Base-by-base conservation (phyloP, 2,888 invertebrate genomes). In the Tetanocera ferruginea region DNA sequence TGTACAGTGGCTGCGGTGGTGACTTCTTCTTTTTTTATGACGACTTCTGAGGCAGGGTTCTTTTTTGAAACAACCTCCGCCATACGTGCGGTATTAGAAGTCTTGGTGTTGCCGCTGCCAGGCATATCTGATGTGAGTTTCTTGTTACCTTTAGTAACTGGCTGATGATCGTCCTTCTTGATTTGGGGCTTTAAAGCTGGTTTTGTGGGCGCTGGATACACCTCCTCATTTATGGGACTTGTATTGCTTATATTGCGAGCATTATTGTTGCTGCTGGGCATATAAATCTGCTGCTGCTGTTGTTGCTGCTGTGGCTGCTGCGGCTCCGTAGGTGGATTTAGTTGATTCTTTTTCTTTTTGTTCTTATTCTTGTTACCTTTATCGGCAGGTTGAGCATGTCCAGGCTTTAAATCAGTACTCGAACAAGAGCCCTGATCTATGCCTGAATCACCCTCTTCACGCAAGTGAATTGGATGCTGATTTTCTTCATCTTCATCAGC, bases 401-500 rank as follows among this genome's bases (percentile, higher is more conserved):
- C 84, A 52, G 93, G 92, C 87, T 95, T 96, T 77, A 95, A 94
- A 86, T 96, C 96, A 80, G 94, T 95, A 83, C 95, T 95, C 67
- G 95, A 95, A 89, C 96, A 96, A 78, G 96, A 96, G 67, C 96
- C 96, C 91, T 96, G 96, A 89, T 97, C 97, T 84, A 97, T 96
- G 81, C 97, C 97, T 83, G 96, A 96, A 90, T 96, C 96, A 34
- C 95, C 96, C 88, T 96, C 96, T 88, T 97, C 96, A 85, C 94
- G 94, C 84, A 94, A 93, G 6, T 88, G 87, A 82, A 87, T 84
- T 60, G 84, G 84, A 76, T 83, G 83, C 49, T 82, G 84, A 9
- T 81, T 82, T 89, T 87, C 81, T 2, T 90, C 90, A 82, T 91
- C 91, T 62, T 91, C 91, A 82, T 90, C 90, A 51, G 84, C 84